Conservation (phyloP, 2,797 vertebrate species). For the Falco berigora region DNA sequence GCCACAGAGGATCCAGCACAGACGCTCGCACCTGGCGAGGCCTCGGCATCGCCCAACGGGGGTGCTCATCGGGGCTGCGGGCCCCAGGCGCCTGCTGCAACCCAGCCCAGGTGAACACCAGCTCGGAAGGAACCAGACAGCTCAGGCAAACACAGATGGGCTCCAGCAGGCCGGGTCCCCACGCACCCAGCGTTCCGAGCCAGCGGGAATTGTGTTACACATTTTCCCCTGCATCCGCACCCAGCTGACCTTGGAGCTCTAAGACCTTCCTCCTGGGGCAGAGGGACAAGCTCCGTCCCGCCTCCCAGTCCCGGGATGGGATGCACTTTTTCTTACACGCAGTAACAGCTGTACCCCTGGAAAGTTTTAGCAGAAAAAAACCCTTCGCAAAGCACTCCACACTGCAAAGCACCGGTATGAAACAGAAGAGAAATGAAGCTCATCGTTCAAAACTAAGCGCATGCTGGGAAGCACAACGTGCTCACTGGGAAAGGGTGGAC, state of each 20-base stretch:
- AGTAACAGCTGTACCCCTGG: too few relatives aligned
- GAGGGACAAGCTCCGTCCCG: not conserved
- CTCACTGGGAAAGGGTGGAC: rapidly evolving
- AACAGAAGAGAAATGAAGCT: rapidly evolving
- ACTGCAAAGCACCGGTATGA: rapidly evolving
- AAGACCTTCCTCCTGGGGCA: not conserved
- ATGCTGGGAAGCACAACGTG: rapidly evolving
- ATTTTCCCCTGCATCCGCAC: not conserved
- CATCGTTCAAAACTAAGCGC: rapidly evolving
- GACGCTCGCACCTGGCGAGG: not conserved
- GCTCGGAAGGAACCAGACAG: not conserved
- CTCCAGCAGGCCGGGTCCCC: not conserved
- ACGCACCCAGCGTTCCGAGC: not conserved
- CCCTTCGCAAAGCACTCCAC: not conserved
- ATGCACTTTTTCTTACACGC: not conserved
- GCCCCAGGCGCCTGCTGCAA: not conserved
- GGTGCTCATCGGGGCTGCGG: rapidly evolving
- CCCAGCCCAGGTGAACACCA: not conserved
- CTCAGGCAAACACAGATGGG: not conserved
- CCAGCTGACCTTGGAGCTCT: not conserved
- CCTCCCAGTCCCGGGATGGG: not conserved
- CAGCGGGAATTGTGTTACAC: not conserved
- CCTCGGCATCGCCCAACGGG: not conserved
- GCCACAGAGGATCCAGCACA: rapidly evolving
- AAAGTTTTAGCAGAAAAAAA: not conserved